Evolutionary conservation across 92 coral and sea anemone genomes (phyloP), one percentile per base, ranked within the genome.

Genomic region (Paragorgia papillata): DNA sequence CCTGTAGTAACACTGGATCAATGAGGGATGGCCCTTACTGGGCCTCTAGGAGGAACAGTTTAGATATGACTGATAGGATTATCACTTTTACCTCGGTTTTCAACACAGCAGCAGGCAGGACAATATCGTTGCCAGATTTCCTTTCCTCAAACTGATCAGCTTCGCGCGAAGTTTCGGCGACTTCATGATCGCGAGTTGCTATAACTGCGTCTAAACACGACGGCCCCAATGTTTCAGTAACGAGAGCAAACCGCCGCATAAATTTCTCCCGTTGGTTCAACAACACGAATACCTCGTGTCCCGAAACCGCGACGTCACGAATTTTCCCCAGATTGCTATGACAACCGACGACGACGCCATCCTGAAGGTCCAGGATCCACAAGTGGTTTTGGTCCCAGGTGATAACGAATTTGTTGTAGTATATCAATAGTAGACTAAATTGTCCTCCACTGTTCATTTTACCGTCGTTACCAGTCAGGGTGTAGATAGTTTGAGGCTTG

Each of bases 321-420:
- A 94, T 89, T 21, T 89, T 87, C 21, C 92, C 90, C 73, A 85
- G 81, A 84, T 84, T 76, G 79, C 83, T 83, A 76, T 88, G 92
- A 62, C 75, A 90, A 80, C 97, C 96, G 21, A 88, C 86, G 34
- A 94, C 67, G 59, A 86, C 87, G 31, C 98, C 87, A 18, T 89
- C 91, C 13, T 92, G 85, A 9, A 89, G 82, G 76, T 94, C 97
- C 30, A 94, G 89, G 7, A 94, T 90, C 96, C 98, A 94, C 41
- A 94, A 76, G 39, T 87, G 88, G 28, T 76, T 80, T 5, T 67
- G 63, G 82, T 90, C 90, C 98, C 98, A 94, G 1, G 98, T 86
- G 41, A 90, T 82, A 31, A 94, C 86, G 71, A 91, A 94, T 82
- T 90, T 90, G 1, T 92, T 91, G 67, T 90, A 89, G 35, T 76